These are phyloP conservation scores for Epinephelus fuscoguttatus DNA, from an alignment of 2,113 vertebrate genomes.

Conservation along the genomic window DNA sequence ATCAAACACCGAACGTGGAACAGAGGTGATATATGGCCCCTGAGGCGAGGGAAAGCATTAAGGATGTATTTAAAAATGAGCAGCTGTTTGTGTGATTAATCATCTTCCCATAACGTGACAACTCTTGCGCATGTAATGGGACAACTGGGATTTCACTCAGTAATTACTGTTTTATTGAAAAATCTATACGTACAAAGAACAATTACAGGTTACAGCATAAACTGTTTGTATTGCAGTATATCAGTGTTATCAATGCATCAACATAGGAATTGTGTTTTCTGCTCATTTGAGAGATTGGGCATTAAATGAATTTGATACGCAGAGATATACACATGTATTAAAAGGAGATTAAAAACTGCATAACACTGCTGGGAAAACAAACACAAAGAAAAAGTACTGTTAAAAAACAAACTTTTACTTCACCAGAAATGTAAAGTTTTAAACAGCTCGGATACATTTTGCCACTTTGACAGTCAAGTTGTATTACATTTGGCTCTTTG, in stretches of 20 bases:
- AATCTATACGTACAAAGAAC: slow-evolving; percentile 68
- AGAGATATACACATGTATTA: slow-evolving; percentile 3
- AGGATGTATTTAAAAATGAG: slow-evolving; percentile 65
- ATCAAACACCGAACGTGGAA: slow-evolving; percentile 38
- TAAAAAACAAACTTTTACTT: neutral
- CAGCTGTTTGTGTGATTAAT: slow-evolving; percentile 73
- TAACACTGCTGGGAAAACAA: neutral
- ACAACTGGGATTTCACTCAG: slow-evolving; percentile 67
- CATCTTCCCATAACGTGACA: slow-evolving; percentile 62
- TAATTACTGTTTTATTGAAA: slow-evolving; percentile 79
- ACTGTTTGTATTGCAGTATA: slow-evolving; percentile 36
- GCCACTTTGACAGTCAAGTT: neutral
- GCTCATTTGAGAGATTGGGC: slow-evolving; percentile 46
- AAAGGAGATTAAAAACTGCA: slow-evolving; percentile 42
- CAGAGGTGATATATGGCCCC: slow-evolving; percentile 45
- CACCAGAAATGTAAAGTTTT: neutral
- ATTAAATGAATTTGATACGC: slow-evolving; percentile 36
- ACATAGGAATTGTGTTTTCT: slow-evolving; percentile 23
- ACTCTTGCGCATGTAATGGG: slow-evolving; percentile 58
- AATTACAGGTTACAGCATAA: slow-evolving; percentile 59
- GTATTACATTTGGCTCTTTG: neutral
- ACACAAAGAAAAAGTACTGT: neutral
- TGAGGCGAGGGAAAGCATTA: slow-evolving; percentile 51
- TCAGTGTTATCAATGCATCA: slow-evolving; percentile 42
- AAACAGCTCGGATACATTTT: neutral